These are phyloP conservation scores for Eupithecia dodoneata DNA, from an alignment of 2,888 invertebrate species.

Conservation along the genomic window DNA sequence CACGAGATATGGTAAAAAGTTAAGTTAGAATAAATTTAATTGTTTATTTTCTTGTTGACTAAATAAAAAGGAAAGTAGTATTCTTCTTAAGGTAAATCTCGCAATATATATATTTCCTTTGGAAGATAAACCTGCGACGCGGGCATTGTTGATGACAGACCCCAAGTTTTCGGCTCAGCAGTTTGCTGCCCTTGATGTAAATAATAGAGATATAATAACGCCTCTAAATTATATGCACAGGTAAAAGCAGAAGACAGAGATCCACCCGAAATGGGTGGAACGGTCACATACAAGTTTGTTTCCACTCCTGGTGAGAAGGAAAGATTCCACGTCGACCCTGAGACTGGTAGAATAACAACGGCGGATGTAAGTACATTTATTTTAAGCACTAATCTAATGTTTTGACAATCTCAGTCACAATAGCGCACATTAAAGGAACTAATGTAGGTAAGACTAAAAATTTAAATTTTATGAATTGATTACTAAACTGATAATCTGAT, in stretches of 20 bases:
- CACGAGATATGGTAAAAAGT: neutral
- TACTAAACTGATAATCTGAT: slow-evolving; percentile 32
- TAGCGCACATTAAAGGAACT: slow-evolving; percentile 44
- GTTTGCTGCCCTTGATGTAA: neutral
- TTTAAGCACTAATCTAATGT: neutral
- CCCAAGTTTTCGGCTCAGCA: neutral
- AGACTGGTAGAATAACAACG: slow-evolving; percentile 90
- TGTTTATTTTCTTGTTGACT: neutral
- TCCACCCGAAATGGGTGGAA: slow-evolving; percentile 89
- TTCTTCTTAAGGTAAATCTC: neutral
- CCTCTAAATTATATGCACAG: slow-evolving; percentile 59
- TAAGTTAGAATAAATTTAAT: neutral
- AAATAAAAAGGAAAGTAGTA: neutral
- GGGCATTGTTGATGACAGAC: neutral
- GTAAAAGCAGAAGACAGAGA: slow-evolving; percentile 90
- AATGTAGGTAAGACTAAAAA: slow-evolving; percentile 50
- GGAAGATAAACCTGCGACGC: neutral
- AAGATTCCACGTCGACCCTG: slow-evolving; percentile 91
- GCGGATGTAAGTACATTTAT: slow-evolving; percentile 82
- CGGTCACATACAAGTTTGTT: slow-evolving; percentile 93
- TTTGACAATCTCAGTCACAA: slow-evolving; percentile 6
- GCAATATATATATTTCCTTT: neutral
- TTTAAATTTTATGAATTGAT: slow-evolving; percentile 27
- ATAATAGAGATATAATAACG: neutral
- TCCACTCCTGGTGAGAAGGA: slow-evolving; percentile 89